A percentile compares a stretch with the other conserved stretches of the same genome.
Conservation (phyloP, 2,888 invertebrate genomes). For the Ctenicera cuprea region DNA sequence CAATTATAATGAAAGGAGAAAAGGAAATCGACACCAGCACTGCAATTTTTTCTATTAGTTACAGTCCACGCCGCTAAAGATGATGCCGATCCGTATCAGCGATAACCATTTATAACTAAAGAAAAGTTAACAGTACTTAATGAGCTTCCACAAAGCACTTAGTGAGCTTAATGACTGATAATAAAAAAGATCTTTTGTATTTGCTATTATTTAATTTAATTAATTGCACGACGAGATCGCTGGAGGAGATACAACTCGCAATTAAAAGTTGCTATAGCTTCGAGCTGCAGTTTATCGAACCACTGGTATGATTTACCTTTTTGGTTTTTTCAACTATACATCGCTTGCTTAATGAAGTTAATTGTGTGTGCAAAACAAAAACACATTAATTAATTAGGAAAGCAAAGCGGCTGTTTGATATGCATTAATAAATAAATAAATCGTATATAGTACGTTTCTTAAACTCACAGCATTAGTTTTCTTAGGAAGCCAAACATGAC, state of each 20-base stretch:
- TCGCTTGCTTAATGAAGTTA: slow-evolving; percentile 23
- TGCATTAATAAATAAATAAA: too few species aligned
- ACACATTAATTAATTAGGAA: background rate
- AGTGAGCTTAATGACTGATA: slow-evolving; percentile 38
- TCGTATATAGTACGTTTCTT: too few species aligned
- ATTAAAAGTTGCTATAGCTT: slow-evolving; percentile 24
- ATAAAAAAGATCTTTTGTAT: slow-evolving; percentile 40
- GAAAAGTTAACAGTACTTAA: slow-evolving; percentile 44
- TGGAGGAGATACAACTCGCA: slow-evolving; percentile 29
- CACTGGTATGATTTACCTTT: slow-evolving; percentile 18
- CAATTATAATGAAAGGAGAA: slow-evolving; percentile 27
- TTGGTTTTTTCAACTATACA: slow-evolving; percentile 13
- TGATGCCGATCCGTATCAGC: slow-evolving; percentile 19
- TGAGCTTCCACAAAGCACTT: slow-evolving; percentile 44
- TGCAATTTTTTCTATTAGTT: slow-evolving; percentile 7
- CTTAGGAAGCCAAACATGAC: too few species aligned
- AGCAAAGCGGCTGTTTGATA: background rate
- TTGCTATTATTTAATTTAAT: slow-evolving; percentile 45
- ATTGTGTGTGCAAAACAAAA: slow-evolving; percentile 14
- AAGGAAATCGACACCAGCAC: slow-evolving; percentile 13
- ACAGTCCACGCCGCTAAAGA: slow-evolving; percentile 14
- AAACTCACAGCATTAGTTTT: too few species aligned
- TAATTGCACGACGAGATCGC: slow-evolving; percentile 35
- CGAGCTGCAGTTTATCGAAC: slow-evolving; percentile 26
- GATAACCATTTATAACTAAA: slow-evolving; percentile 33